A percentile compares a stretch with the other conserved stretches of the same genome.
Conservation (phyloP, 2,797 vertebrate species). For the Ceyx erithaca region DNA sequence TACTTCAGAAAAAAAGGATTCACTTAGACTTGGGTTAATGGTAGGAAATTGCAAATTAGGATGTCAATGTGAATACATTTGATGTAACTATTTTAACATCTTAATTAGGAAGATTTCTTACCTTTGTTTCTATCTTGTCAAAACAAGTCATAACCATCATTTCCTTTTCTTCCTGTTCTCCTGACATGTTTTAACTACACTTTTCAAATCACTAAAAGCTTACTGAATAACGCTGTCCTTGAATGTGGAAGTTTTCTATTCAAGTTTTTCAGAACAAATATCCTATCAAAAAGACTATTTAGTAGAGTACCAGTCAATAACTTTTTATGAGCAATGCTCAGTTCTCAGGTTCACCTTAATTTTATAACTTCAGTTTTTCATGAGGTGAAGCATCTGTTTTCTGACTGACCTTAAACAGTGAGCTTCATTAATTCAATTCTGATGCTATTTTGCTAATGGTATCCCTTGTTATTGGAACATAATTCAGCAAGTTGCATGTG, state of each 20-base stretch:
- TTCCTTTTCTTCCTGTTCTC: not conserved
- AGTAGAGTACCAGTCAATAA: no score
- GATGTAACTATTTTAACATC: not conserved
- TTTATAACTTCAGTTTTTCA: no score
- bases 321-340: no score
- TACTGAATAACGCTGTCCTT: no score
- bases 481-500: not conserved
- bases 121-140: not conserved
- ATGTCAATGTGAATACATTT: not conserved
- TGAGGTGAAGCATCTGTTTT: no score
- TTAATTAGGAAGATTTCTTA: not conserved
- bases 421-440: no score
- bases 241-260: no score
- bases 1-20: not conserved
- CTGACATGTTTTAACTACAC: not conserved
- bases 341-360: no score
- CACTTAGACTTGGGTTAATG: not conserved
- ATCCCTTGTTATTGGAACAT: not conserved
- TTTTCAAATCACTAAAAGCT: not conserved
- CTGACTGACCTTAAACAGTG: no score
- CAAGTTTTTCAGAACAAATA: no score
- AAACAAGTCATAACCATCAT: not conserved
- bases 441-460: no score
- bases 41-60: not conserved
- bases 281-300: no score